Evolutionary conservation across 2,797 vertebrate species (phyloP), one percentile per base, ranked within the genome.

Genomic region (Aldrovandia affinis): DNA sequence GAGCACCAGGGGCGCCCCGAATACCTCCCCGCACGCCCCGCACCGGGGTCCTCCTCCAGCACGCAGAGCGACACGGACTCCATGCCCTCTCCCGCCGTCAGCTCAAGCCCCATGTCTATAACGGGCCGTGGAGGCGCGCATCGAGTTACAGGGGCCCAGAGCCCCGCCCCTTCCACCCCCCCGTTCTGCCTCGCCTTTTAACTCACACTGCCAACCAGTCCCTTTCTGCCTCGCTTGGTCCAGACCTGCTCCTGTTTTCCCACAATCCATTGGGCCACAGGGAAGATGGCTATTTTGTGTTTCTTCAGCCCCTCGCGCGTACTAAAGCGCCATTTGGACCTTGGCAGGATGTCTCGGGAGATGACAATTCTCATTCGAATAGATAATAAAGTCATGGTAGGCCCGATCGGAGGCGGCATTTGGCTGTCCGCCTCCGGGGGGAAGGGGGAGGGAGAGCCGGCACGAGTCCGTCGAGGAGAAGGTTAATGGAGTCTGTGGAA

Each of bases 1-100:
- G 78, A 91, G 89, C 36, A 93, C 90, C 78, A 82, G 12, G 3
- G 90, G 85, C 83, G 80, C 42, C 59, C 70, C 70, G 63, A 93
- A 90, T 68, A 82, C 44, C 84, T 91, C 83, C 18, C 79, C 81
- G 83, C 89, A 91, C 77, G 89, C 70, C 0, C 79, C 81, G 2
- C 89, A 93, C 70, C n/a, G 18, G 85, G 87, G 4, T 91, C 89
- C 0, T 90, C 90, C 84, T 86, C 78, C 28, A 77, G 73, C 39
- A 9, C 44, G 55, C 80, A 83, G 61, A n/a, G 42, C 6, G 39
- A 22, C 79, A 52, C 52, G 1, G 77, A 25, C 70, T 83, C 81
- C 63, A 79, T 78, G 84, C 78, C 12, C 79, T 81, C 57, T 85
- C 36, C 68, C 68, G 6, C 30, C 15, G 28, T 9, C 7, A 61